phyloP scores from a whole-genome alignment of 1,140 invertebrate species.

The Phenacoccus solenopsis region DNA sequence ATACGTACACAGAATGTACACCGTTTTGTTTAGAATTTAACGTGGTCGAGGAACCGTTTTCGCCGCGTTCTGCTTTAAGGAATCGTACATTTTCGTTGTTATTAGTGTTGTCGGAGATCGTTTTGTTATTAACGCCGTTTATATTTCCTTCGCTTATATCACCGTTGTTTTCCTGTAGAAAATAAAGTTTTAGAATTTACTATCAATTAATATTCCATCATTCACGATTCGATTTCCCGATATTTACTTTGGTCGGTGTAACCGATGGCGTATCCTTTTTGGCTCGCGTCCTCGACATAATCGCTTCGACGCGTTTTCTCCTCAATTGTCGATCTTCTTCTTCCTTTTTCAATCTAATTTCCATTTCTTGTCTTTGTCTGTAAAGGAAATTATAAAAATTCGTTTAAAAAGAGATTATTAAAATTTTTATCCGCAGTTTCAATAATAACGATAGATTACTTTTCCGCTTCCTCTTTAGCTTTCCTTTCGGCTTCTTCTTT shows the following conservation, averaged over 20 bases:
- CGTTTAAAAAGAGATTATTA: neutral
- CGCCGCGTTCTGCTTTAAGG: neutral
- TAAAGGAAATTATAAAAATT: constrained; percentile 22
- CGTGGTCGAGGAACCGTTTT: neutral
- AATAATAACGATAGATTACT: constrained; percentile 30
- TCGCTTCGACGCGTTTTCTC: constrained; percentile 65
- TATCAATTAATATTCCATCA: neutral
- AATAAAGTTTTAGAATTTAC: neutral
- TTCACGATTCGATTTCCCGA: neutral
- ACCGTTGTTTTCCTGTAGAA: neutral
- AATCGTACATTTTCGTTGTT: neutral
- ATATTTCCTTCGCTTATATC: neutral
- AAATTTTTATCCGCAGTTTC: constrained; percentile 13
- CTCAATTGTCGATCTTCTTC: constrained; percentile 64
- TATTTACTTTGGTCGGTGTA: constrained; percentile 27
- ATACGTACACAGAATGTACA: constrained; percentile 5
- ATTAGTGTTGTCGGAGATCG: neutral
- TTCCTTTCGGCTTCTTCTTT: constrained; percentile 64
- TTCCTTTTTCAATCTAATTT: constrained; percentile 58
- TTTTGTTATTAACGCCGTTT: neutral
- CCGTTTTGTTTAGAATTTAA: constrained; percentile 2
- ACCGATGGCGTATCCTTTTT: constrained; percentile 30
- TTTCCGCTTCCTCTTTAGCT: constrained; percentile 63
- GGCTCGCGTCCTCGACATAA: constrained; percentile 64
- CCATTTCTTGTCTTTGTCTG: constrained; percentile 56